phyloP scores from a whole-genome alignment of 1,140 invertebrate species.

The Musca domestica region DNA sequence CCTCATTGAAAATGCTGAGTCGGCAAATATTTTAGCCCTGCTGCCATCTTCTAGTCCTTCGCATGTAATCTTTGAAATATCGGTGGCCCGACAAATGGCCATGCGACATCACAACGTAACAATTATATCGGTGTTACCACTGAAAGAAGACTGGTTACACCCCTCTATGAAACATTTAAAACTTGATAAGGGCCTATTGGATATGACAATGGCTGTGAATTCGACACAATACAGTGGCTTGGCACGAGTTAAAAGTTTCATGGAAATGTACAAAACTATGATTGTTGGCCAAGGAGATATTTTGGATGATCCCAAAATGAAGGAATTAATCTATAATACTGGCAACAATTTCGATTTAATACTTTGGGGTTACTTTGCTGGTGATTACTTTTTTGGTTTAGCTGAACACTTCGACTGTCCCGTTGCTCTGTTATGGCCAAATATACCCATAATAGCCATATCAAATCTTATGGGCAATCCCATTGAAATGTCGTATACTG shows the following conservation, averaged over 20 bases:
- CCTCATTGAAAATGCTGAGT: too few species aligned
- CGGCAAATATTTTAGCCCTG: too few species aligned
- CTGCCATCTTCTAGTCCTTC: too few species aligned
- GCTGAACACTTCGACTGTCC: slow-evolving; percentile 45
- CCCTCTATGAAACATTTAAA: not conserved
- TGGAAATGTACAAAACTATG: not conserved
- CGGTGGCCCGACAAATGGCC: too few species aligned
- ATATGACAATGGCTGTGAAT: not conserved
- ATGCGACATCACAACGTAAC: too few species aligned
- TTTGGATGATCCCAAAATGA: slow-evolving; percentile 27
- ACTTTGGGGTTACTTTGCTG: slow-evolving; percentile 44
- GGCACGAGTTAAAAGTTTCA: not conserved
- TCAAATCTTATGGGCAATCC: slow-evolving; percentile 42
- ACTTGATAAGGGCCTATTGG: not conserved
- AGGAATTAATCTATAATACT: slow-evolving; percentile 26
- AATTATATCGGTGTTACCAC: too few species aligned
- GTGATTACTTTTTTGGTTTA: slow-evolving; percentile 42
- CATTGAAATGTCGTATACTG: slow-evolving; percentile 39
- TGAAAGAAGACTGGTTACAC: too few species aligned
- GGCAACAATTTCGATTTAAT: slow-evolving; percentile 33
- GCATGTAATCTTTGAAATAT: too few species aligned
- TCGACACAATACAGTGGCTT: not conserved
- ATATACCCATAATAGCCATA: slow-evolving; percentile 36
- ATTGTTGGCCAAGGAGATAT: slow-evolving; percentile 26
- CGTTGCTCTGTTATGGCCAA: slow-evolving; percentile 34